Conservation (phyloP, 2,113 vertebrate genomes). For the Leptocoma aspasia region DNA sequence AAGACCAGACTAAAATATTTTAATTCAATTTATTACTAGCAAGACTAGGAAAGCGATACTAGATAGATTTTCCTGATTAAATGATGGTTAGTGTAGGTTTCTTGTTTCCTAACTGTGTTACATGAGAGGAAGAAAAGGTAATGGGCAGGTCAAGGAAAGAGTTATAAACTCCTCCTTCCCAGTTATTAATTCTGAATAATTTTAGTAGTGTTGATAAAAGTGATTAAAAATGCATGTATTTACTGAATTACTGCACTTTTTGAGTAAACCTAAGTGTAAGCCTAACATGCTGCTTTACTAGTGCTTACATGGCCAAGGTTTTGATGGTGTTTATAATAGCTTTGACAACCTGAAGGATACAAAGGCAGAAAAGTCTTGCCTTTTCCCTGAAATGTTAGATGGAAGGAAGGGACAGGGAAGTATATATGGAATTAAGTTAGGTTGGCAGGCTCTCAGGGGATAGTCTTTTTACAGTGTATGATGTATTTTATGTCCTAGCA, state of each 20-base stretch:
- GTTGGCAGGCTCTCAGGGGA: not conserved
- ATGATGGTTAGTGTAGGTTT: not conserved
- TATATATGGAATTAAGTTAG: not conserved
- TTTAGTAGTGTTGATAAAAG: not conserved
- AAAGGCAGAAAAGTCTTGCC: not conserved
- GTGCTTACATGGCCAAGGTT: not conserved
- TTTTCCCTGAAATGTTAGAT: not conserved
- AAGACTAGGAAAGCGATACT: not conserved
- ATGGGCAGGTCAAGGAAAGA: not conserved
- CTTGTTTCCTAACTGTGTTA: not conserved
- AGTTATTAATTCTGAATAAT: not conserved
- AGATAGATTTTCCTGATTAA: not conserved
- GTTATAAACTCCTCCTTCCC: not conserved
- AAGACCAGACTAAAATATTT: not conserved
- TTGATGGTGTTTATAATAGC: not conserved
- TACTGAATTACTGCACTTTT: not conserved
- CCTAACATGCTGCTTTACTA: not conserved
- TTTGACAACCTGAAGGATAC: not conserved
- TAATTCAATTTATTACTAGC: not conserved
- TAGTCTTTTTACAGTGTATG: not conserved
- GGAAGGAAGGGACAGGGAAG: not conserved
- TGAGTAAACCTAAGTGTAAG: not conserved
- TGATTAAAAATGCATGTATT: not conserved
- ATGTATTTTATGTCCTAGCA: not conserved
- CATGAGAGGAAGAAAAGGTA: not conserved